A percentile compares a stretch with the other conserved stretches of the same genome.
These are phyloP conservation scores for Nasua narica DNA, from an alignment of 2,797 vertebrate species.

Conservation along the genomic window DNA sequence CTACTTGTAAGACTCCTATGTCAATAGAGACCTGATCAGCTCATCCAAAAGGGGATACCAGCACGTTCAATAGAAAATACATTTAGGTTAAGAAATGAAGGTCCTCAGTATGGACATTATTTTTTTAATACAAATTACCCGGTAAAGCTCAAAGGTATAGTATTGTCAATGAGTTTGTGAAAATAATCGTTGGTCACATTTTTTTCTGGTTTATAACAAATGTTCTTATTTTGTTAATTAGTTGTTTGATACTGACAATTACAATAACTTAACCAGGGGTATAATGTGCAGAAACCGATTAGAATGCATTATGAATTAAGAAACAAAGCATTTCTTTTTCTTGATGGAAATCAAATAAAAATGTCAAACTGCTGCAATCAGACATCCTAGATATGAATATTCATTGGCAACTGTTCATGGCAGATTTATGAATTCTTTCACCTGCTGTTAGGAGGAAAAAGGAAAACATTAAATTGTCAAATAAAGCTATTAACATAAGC, in stretches of 20 bases:
- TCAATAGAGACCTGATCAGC: background rate
- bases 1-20: background rate
- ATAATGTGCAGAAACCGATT: constrained; percentile 76
- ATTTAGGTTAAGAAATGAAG: background rate
- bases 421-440: constrained; percentile 90
- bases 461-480: constrained; percentile 86
- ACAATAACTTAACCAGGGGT: constrained; percentile 75
- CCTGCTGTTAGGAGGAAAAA: constrained; percentile 84
- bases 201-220: constrained; percentile 32
- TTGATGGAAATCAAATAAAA: constrained; percentile 86
- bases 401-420: constrained; percentile 89
- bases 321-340: constrained; percentile 80
- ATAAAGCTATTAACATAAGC: constrained; percentile 87
- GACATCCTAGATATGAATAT: constrained; percentile 87
- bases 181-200: constrained; percentile 38
- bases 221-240: constrained; percentile 72
- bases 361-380: constrained; percentile 87
- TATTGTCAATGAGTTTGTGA: background rate
- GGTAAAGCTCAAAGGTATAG: background rate
- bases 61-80: background rate
- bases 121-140: background rate
- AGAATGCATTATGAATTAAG: constrained; percentile 81
- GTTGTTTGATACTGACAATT: constrained; percentile 72
- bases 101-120: background rate
- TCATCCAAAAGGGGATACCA: background rate